phyloP scores from a whole-genome alignment of 2,113 vertebrate genomes.

The Rhodinocichla rosea region DNA sequence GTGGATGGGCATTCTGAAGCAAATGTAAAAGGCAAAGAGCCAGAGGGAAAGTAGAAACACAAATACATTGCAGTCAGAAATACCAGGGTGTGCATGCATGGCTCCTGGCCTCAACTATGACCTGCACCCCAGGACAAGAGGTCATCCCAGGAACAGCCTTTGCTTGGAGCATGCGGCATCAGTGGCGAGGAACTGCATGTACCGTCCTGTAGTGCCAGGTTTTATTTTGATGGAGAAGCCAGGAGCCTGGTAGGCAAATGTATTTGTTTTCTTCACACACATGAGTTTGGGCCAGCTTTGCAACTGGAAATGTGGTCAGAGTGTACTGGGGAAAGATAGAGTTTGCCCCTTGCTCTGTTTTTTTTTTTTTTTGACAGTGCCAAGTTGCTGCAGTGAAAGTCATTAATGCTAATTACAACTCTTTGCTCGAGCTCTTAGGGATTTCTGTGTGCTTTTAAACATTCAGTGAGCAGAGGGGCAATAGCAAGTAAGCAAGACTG shows the following conservation, averaged over 20 bases:
- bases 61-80: slow-evolving; percentile 35
- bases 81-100: neutral
- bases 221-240: slow-evolving; percentile 4
- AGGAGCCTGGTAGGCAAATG: neutral
- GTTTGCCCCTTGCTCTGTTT: neutral
- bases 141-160: slow-evolving; percentile 47
- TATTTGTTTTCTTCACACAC: neutral
- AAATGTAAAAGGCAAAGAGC: slow-evolving; percentile 43
- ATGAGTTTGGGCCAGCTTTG: neutral
- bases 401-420: neutral
- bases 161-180: neutral
- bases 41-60: slow-evolving; percentile 34
- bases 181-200: fast-evolving
- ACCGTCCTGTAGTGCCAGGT: neutral
- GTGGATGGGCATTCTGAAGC: slow-evolving; percentile 23
- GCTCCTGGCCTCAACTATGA: slow-evolving; percentile 9
- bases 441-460: neutral
- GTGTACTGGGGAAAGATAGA: neutral
- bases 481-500: neutral
- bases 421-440: neutral
- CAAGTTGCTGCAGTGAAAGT: neutral
- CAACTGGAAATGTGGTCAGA: neutral
- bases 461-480: neutral
- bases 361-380: neutral
- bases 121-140: slow-evolving; percentile 14